phyloP scores from a whole-genome alignment of 2,888 invertebrate genomes.

The Cybosia mesomella region DNA sequence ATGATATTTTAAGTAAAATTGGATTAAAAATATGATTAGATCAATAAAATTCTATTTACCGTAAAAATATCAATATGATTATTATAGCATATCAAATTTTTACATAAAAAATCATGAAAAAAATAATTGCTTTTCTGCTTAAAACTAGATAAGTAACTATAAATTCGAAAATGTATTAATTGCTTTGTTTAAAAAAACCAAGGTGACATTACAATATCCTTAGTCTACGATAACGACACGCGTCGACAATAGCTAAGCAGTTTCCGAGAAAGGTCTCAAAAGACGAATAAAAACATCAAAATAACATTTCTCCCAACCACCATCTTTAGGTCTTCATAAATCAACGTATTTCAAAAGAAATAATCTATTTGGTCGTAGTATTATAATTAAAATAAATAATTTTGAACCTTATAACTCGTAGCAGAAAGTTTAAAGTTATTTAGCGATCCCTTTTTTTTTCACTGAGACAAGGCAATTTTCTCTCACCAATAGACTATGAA shows the following conservation, averaged over 20 bases:
- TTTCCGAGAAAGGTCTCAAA: conserved; percentile 35
- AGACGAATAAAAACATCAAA: conserved; percentile 38
- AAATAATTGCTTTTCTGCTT: not conserved
- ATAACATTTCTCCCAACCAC: conserved; percentile 42
- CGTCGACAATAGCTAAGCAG: conserved; percentile 3
- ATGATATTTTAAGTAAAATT: too few species aligned
- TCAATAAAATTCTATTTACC: too few species aligned
- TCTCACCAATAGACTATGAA: conserved; percentile 50
- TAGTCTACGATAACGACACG: conserved; percentile 3
- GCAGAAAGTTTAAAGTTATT: conserved; percentile 19
- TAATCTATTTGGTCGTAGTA: conserved; percentile 34
- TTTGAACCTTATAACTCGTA: conserved; percentile 5
- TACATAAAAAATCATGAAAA: not conserved
- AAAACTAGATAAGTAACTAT: not conserved
- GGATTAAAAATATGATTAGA: not conserved
- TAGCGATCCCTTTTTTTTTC: conserved; percentile 4
- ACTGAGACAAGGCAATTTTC: conserved; percentile 38
- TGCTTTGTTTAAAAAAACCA: not conserved
- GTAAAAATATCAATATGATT: not conserved
- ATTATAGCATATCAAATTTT: not conserved
- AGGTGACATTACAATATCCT: not conserved
- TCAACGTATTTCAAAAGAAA: conserved; percentile 46
- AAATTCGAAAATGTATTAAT: not conserved
- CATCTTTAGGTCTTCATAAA: conserved; percentile 57
- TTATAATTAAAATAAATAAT: conserved; percentile 13